These are phyloP conservation scores for Axea sp. DNA, from an alignment of 2,888 invertebrate species.

Conservation along the genomic window DNA sequence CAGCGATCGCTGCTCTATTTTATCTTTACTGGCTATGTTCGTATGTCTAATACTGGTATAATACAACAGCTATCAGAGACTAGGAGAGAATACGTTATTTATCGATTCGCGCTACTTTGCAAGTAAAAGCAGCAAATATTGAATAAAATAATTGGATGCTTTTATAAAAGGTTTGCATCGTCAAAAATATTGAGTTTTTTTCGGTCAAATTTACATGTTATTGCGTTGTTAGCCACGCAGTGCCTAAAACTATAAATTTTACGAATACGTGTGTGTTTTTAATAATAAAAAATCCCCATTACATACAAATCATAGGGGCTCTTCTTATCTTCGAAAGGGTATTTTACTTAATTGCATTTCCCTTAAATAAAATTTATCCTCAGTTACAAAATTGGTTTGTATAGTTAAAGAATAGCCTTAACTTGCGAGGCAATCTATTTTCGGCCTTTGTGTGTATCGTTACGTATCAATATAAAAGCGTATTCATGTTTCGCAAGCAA, in stretches of 20 bases:
- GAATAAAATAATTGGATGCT: constrained; percentile 46
- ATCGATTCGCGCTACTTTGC: constrained; percentile 62
- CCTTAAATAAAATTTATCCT: constrained; percentile 6
- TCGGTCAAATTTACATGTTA: constrained; percentile 43
- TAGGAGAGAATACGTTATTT: constrained; percentile 55
- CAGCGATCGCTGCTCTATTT: constrained; percentile 19
- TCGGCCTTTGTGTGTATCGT: constrained; percentile 4
- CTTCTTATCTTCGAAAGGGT: background rate
- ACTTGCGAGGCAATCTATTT: constrained; percentile 18
- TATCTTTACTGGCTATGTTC: constrained; percentile 25
- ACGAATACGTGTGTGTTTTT: background rate
- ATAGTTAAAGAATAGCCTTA: constrained; percentile 9
- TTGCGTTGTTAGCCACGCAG: constrained; percentile 7
- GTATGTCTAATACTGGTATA: constrained; percentile 26
- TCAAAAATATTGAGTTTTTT: constrained; percentile 26
- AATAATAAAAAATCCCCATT: too few relatives aligned
- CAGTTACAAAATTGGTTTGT: constrained; percentile 10
- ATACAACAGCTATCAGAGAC: constrained; percentile 39
- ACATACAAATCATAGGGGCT: too few relatives aligned
- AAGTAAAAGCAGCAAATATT: constrained; percentile 53
- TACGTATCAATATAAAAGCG: constrained; percentile 27
- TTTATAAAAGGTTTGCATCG: constrained; percentile 44
- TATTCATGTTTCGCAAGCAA: constrained; percentile 36
- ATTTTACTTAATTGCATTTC: background rate
- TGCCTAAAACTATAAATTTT: constrained; percentile 5